Base-by-base conservation (phyloP, 2,113 vertebrate species). In the Oplegnathus fasciatus region DNA sequence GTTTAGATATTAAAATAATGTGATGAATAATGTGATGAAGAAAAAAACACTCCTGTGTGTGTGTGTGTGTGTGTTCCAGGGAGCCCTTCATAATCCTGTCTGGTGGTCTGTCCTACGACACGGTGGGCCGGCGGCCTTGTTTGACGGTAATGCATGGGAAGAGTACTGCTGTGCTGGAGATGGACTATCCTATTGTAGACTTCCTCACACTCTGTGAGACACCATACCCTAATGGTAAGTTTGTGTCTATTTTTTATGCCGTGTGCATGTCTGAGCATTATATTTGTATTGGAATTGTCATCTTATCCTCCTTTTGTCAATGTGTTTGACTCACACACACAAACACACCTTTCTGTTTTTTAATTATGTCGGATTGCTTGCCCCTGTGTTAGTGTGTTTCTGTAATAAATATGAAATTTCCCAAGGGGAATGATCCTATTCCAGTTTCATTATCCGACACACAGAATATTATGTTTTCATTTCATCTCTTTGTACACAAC, bases 101-200 rank as follows among this genome's bases (percentile, higher is more conserved):
- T 30, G 98, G 98, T 82, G 98, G 98, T 76, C 96, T 99, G 85
- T 98, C 98, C 0, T 99, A 99, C 30, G 98, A 99, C 89, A 99
- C 98, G 42, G 97, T 97, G 77, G 98, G 98, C 89, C 97, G 98
- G 94, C 95, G 98, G 93, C 98, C 98, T 32, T 99, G 98, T 94
- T 94, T 99, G 93, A 99, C 98, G 18, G 98, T 99, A 75, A 99
- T 99, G 98, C 98, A 99, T 37, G 98, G 98, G 60, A 99, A 99
- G 91, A 99, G 97, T 86, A 99, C 98, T 11, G 98, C 98, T 58
- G 98, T 99, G 72, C 94, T 99, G 89, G 98, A 99, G 96, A 99
- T 99, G 98, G 98, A 99, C 96, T 99, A 99, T 91, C 97, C 97
- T 7, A 99, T 99, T 86, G 98, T 99, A 90, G 98, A 99, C 93